Percentiles rank a stretch among this genome's conserved stretches.
These are phyloP conservation scores for Macaria notata DNA, from an alignment of 2,888 invertebrate genomes.

Conservation along the genomic window DNA sequence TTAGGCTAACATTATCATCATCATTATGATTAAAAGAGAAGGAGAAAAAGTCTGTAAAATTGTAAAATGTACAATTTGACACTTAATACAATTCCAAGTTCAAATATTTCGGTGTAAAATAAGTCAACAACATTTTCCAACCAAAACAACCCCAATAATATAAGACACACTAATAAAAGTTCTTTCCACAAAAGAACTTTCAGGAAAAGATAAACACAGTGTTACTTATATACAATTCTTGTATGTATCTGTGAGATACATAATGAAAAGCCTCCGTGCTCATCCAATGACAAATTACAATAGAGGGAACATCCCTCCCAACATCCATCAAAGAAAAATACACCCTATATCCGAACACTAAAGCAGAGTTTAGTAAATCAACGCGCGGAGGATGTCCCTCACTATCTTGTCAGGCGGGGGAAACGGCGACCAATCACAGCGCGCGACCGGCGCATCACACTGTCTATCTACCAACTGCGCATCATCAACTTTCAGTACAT, in stretches of 20 bases:
- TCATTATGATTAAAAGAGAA: too few relatives aligned
- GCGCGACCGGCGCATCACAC: conserved; percentile 70
- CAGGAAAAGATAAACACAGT: too few relatives aligned
- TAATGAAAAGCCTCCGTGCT: conserved; percentile 70
- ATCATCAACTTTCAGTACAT: conserved; percentile 41
- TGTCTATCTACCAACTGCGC: conserved; percentile 73
- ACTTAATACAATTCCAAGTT: too few relatives aligned
- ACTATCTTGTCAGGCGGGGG: conserved; percentile 81
- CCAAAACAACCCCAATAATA: too few relatives aligned
- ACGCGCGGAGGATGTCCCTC: conserved; percentile 69
- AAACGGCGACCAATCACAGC: conserved; percentile 68
- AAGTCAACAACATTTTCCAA: too few relatives aligned
- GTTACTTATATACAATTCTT: too few relatives aligned
- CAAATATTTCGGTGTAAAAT: too few relatives aligned
- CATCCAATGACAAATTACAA: conserved; percentile 81
- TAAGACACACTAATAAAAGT: too few relatives aligned
- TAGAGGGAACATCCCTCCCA: conserved; percentile 74
- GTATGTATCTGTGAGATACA: conserved; percentile 44
- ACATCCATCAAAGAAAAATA: conserved; percentile 38
- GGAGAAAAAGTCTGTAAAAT: too few relatives aligned
- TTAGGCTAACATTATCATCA: too few relatives aligned
- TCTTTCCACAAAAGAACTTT: too few relatives aligned
- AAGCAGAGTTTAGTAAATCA: conserved; percentile 39
- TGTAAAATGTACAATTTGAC: too few relatives aligned
- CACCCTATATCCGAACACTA: conserved; percentile 39